These are phyloP conservation scores for Tricholaema leucomelas DNA, from an alignment of 2,113 vertebrate genomes.

Conservation along the genomic window DNA sequence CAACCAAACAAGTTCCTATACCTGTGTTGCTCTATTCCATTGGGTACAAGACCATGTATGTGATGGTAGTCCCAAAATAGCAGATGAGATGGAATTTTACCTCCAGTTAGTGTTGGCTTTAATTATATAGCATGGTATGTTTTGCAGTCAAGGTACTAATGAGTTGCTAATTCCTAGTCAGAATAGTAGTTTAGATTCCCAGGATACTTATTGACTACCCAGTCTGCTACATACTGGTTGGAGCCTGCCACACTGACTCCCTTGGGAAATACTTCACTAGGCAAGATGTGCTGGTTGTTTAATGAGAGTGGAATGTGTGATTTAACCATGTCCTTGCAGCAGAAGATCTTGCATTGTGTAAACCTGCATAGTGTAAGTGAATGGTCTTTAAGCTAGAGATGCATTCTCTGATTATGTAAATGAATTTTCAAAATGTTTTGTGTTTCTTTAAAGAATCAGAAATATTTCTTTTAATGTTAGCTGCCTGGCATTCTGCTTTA, in stretches of 20 bases:
- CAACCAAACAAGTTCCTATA: not conserved
- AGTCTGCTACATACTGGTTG: not conserved
- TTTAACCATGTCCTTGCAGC: not conserved
- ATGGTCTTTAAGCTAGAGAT: not conserved
- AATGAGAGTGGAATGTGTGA: not conserved
- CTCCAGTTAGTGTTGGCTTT: not conserved
- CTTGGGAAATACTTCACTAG: not conserved
- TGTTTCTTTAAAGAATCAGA: not conserved
- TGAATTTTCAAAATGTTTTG: not conserved
- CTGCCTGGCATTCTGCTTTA: constrained; percentile 15
- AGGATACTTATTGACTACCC: not conserved
- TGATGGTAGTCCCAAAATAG: not conserved
- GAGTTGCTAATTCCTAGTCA: not conserved
- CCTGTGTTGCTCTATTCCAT: not conserved
- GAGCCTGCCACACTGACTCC: not conserved
- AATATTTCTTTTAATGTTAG: constrained; percentile 14
- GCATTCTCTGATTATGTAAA: constrained; percentile 15
- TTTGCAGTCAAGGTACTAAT: not conserved
- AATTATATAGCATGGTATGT: not conserved
- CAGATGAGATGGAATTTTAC: not conserved
- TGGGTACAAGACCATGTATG: not conserved
- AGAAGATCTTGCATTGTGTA: not conserved
- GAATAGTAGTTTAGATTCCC: not conserved
- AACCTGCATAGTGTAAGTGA: not conserved
- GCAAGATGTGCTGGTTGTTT: not conserved